Base-by-base conservation (phyloP, 2,888 invertebrate species). In the Hyppa rectilinea region DNA sequence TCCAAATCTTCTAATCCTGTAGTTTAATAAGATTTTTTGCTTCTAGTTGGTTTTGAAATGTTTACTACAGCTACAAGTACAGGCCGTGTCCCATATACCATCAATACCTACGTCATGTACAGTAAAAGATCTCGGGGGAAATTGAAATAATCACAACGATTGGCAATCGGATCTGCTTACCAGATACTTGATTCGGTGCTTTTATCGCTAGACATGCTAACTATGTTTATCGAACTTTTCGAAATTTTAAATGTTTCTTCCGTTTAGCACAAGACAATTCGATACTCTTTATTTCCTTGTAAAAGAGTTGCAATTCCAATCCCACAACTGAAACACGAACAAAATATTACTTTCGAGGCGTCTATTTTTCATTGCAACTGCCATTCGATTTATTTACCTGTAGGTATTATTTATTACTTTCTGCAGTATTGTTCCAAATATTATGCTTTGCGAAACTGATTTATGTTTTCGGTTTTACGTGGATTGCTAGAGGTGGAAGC, bases 311-410 rank as follows among this genome's bases (percentile, higher is more conserved):
- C 85, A 85, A 87, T 86, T 87, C 78, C 66, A 56, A 83, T 76
- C 79, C 84, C 80, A 71, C 73, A 67, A 75, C 83, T 80, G 82
- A 85, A 88, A 87, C 83, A 84, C 82, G 67, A 83, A 72, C 85
- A 84, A 88, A 89, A 88, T 88, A 88, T 89, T 87, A 88, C 84
- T 87, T 87, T 82, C 70, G 71, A 83, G 80, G 78, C 81, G 78
- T 81, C 81, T 80, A 78, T 81, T 84, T 78, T 82, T 88, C 84
- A 87, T 83, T 84, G 85, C 82, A 85, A 86, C 82, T 84, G 84
- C 82, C 79, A 75, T 86, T 78, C 80, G 81, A 80, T 84, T 85
- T 86, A 85, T 83, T 75, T 84, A 82, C 80, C 75, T 72, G 81
- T 81, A 71, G 67, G 58, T 79, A 79, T 79, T 71, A 84, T 80